Conservation (phyloP, 1,140 invertebrate species). For the Mactra quadrangularis region DNA sequence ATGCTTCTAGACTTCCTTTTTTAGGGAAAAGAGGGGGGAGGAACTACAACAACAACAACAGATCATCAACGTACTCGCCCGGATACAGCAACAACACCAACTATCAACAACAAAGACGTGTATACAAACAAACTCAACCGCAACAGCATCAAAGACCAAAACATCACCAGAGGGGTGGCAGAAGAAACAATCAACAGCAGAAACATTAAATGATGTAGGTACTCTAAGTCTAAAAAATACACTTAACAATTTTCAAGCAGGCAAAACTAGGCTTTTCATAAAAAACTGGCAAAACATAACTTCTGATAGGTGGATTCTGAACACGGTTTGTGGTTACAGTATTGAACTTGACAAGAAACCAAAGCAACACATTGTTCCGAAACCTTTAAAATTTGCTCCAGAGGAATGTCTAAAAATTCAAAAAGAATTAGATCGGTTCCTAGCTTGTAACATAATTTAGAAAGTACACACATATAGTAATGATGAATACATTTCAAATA, state of each 20-base stretch:
- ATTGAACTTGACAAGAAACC: neutral
- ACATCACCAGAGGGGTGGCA: too few species aligned
- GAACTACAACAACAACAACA: neutral
- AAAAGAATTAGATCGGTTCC: neutral
- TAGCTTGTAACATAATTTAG: slow-evolving; percentile 1
- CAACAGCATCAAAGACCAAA: too few species aligned
- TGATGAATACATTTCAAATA: slow-evolving; percentile 14
- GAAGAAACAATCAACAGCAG: slow-evolving; percentile 5
- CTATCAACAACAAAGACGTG: neutral
- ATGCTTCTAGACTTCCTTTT: slow-evolving; percentile 6
- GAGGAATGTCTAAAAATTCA: neutral
- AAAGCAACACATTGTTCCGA: neutral
- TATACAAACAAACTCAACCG: neutral
- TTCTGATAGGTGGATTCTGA: slow-evolving; percentile 1
- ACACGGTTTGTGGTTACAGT: slow-evolving; percentile 4
- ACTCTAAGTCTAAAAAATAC: neutral
- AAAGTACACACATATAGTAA: neutral
- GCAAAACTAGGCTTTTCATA: slow-evolving; percentile 8
- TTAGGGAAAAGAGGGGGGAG: neutral
- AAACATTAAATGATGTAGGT: slow-evolving; percentile 43
- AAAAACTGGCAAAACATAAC: slow-evolving; percentile 2
- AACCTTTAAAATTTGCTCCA: neutral
- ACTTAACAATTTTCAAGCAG: slow-evolving; percentile 38
- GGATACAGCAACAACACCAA: too few species aligned
- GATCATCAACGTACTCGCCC: neutral